Evolutionary conservation across 2,888 invertebrate genomes (phyloP).

Genomic region (Escarpia spicata): DNA sequence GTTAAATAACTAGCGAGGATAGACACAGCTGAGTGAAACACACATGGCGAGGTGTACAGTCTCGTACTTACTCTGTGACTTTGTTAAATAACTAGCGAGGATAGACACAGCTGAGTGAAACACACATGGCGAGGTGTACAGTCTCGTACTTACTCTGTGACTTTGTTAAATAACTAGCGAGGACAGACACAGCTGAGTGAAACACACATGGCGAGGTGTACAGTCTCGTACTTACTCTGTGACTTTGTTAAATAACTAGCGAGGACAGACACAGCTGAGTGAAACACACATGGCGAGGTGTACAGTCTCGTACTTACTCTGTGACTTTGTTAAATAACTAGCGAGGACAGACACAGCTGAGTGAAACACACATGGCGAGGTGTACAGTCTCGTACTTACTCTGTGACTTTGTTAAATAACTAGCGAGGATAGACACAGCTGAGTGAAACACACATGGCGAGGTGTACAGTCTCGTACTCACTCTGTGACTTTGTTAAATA

Average conservation of each 20-base stretch:
- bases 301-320: constrained; percentile 34
- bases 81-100: constrained; percentile 18
- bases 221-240: constrained; percentile 35
- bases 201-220: not conserved
- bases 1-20: not conserved
- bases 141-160: constrained; percentile 39
- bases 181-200: too few species aligned
- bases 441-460: not conserved
- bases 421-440: too few species aligned
- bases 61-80: constrained; percentile 39
- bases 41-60: not conserved
- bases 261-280: too few species aligned
- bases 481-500: constrained; percentile 42
- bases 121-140: not conserved
- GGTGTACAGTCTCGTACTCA: constrained; percentile 25
- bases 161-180: constrained; percentile 25
- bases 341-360: too few species aligned
- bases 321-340: constrained; percentile 37
- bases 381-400: constrained; percentile 30
- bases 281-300: not conserved
- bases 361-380: not conserved
- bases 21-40: too few species aligned
- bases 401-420: constrained; percentile 40
- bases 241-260: constrained; percentile 34
- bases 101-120: too few species aligned